Evolutionary conservation across 2,113 vertebrate genomes (phyloP).

Genomic region (Saccopteryx bilineata): DNA sequence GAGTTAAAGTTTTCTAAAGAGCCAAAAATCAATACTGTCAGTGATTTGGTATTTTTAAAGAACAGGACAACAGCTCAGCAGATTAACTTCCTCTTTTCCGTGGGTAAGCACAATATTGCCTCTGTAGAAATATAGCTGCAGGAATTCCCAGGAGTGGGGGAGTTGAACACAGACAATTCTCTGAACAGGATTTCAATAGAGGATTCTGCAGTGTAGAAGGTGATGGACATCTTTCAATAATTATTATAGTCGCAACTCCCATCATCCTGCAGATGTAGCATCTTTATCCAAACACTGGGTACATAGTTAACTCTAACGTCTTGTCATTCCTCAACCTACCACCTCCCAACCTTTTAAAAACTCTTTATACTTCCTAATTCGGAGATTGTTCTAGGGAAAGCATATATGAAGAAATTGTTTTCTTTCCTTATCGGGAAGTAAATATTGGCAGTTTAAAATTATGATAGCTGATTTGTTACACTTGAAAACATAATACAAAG

Average conservation of each 20-base stretch:
- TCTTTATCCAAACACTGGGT: background rate
- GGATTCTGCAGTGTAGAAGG: conserved; percentile 49
- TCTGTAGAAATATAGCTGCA: conserved; percentile 74
- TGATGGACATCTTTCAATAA: conserved; percentile 72
- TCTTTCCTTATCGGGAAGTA: conserved; percentile 35
- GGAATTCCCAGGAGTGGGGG: conserved; percentile 78
- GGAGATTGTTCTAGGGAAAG: conserved; percentile 20
- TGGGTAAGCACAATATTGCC: conserved; percentile 82
- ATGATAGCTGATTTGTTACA: conserved; percentile 31
- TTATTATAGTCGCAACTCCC: conserved; percentile 56
- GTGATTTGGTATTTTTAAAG: conserved; percentile 80
- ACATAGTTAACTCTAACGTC: background rate
- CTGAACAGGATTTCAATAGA: conserved; percentile 77
- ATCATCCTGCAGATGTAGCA: background rate
- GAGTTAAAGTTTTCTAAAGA: conserved; percentile 81
- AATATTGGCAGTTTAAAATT: conserved; percentile 13
- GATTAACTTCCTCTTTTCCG: conserved; percentile 79
- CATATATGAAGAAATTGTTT: conserved; percentile 4
- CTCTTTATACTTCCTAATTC: background rate
- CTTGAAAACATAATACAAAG: background rate
- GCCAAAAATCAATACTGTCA: conserved; percentile 73
- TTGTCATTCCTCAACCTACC: background rate
- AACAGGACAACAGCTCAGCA: conserved; percentile 78
- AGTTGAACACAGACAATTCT: conserved; percentile 70
- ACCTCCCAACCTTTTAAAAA: background rate